Conservation (phyloP, 2,797 vertebrate genomes). For the Urophycis tenuis region DNA sequence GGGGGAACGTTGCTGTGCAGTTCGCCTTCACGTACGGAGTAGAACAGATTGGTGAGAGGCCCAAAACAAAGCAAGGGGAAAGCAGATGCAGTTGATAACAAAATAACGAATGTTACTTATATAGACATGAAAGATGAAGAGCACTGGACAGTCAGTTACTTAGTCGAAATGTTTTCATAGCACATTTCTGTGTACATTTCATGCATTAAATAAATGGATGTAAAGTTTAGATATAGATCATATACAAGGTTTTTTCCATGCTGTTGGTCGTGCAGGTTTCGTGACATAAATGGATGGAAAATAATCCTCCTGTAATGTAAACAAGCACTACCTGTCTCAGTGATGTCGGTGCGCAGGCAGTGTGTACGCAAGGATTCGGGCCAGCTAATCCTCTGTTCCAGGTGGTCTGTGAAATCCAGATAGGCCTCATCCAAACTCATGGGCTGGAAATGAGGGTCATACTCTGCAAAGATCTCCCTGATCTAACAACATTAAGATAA, state of each 20-base stretch:
- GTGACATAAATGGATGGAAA: neutral
- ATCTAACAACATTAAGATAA: constrained; percentile 68
- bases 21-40: constrained; percentile 40
- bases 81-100: neutral
- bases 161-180: neutral
- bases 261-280: neutral
- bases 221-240: neutral
- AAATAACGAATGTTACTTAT: neutral
- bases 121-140: neutral
- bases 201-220: constrained; percentile 3
- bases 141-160: neutral
- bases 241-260: neutral
- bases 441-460: constrained; percentile 88
- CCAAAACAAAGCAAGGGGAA: neutral
- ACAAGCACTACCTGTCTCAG: constrained; percentile 39
- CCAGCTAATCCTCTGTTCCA: constrained; percentile 81
- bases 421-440: constrained; percentile 97
- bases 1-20: constrained; percentile 21
- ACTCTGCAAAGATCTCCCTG: constrained; percentile 83
- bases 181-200: neutral
- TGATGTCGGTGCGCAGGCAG: constrained; percentile 41
- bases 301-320: constrained; percentile 14
- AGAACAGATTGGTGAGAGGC: neutral
- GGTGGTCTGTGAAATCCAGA: constrained; percentile 89
- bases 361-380: constrained; percentile 78